phyloP scores from a whole-genome alignment of 2,113 vertebrate species.

The Zeus faber region DNA sequence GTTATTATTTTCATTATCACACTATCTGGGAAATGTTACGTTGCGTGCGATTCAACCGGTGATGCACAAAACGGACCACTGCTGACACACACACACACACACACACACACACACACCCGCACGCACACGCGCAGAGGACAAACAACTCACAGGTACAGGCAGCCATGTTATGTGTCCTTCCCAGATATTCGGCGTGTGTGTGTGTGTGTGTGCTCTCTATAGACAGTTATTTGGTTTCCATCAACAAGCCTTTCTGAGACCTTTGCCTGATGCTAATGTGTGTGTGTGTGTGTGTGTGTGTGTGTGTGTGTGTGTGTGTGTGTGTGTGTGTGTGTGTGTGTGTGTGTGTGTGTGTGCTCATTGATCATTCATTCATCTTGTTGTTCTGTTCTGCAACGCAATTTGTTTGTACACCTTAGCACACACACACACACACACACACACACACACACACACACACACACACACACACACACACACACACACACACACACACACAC shows the following conservation, averaged over 20 bases:
- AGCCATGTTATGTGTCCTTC: not conserved
- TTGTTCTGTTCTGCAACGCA: too few relatives aligned
- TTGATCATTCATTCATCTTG: too few relatives aligned
- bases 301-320: not conserved
- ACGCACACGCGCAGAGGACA: too few relatives aligned
- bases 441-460: slow-evolving; percentile 20
- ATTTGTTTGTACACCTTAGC: too few relatives aligned
- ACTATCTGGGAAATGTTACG: slow-evolving; percentile 62
- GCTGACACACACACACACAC: slow-evolving; percentile 23
- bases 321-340: not conserved
- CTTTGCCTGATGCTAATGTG: too few relatives aligned
- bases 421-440: too few relatives aligned
- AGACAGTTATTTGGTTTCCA: too few relatives aligned
- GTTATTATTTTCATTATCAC: slow-evolving; percentile 73
- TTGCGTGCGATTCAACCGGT: slow-evolving; percentile 38
- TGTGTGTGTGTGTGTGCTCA: not conserved
- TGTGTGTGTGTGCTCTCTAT: not conserved
- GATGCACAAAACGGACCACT: not conserved
- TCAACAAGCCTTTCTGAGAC: too few relatives aligned
- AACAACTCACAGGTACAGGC: not conserved
- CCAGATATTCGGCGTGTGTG: not conserved
- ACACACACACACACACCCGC: slow-evolving; percentile 19
- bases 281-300: slow-evolving; percentile 1
- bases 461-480: slow-evolving; percentile 16
- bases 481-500: slow-evolving; percentile 18